Percentiles rank a stretch among this genome's conserved stretches.
Evolutionary conservation across 1,140 invertebrate genomes (phyloP).

Genomic region (Neotoxoptera formosana): DNA sequence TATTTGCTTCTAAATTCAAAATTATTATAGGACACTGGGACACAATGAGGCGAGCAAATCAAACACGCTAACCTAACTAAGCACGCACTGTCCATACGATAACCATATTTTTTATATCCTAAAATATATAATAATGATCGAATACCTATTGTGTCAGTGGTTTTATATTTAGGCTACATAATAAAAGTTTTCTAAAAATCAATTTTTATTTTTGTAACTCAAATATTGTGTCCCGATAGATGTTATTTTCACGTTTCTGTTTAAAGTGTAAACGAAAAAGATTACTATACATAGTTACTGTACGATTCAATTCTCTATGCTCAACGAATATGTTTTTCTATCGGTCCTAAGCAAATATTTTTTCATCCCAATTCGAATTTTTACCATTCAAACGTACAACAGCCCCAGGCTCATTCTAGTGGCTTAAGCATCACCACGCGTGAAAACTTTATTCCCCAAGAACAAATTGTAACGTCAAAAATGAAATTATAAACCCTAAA

Average conservation of each 20-base stretch:
- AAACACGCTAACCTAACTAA: background rate
- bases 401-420: background rate
- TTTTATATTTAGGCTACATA: background rate
- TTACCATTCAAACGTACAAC: constrained; percentile 7
- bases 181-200: background rate
- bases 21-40: background rate
- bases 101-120: background rate
- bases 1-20: background rate
- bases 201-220: background rate
- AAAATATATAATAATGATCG: background rate
- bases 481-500: constrained; percentile 6
- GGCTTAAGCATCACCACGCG: background rate
- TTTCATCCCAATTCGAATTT: constrained; percentile 9
- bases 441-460: background rate
- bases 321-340: background rate
- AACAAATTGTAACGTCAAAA: constrained; percentile 10
- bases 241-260: background rate
- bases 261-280: background rate
- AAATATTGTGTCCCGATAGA: background rate
- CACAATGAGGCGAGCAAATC: background rate
- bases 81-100: background rate
- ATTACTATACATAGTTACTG: background rate
- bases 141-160: background rate
- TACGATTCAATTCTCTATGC: background rate
- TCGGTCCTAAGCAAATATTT: constrained; percentile 28